Evolutionary conservation across 1,140 invertebrate genomes (phyloP).

Genomic region (Leptinotarsa defecta): DNA sequence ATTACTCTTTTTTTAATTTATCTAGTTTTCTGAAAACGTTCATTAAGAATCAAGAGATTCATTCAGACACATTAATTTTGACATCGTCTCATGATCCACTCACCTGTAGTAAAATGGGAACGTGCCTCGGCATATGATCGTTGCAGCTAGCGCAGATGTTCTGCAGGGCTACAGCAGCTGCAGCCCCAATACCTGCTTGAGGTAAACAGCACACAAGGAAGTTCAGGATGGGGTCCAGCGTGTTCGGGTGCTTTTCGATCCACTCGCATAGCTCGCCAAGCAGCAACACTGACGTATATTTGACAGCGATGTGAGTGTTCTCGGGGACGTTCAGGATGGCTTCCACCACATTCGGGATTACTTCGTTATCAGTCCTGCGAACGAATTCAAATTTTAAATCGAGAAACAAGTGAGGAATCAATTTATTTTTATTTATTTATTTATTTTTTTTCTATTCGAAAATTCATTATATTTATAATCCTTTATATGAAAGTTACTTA

Average conservation of each 20-base stretch:
- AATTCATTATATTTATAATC: too few relatives aligned
- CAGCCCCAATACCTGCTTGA: slow-evolving; percentile 73
- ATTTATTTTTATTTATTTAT: too few relatives aligned
- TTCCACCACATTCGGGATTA: slow-evolving; percentile 91
- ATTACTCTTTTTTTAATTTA: too few relatives aligned
- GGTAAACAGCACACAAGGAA: slow-evolving; percentile 77
- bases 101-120: slow-evolving; percentile 69
- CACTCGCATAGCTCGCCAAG: slow-evolving; percentile 94
- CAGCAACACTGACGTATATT: slow-evolving; percentile 85
- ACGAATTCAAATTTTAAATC: slow-evolving; percentile 16
- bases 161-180: slow-evolving; percentile 76
- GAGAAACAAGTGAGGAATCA: background rate
- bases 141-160: slow-evolving; percentile 80
- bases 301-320: slow-evolving; percentile 84
- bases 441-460: too few relatives aligned
- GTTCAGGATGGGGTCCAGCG: slow-evolving; percentile 80
- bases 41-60: too few relatives aligned
- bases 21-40: too few relatives aligned
- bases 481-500: too few relatives aligned
- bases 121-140: slow-evolving; percentile 79
- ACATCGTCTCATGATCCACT: background rate
- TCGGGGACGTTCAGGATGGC: slow-evolving; percentile 85
- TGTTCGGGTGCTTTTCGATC: slow-evolving; percentile 86
- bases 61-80: too few relatives aligned
- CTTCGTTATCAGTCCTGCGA: slow-evolving; percentile 85